A percentile compares a stretch with the other conserved stretches of the same genome.
Conservation (phyloP, 2,797 vertebrate genomes). For the Eulemur albifrons region DNA sequence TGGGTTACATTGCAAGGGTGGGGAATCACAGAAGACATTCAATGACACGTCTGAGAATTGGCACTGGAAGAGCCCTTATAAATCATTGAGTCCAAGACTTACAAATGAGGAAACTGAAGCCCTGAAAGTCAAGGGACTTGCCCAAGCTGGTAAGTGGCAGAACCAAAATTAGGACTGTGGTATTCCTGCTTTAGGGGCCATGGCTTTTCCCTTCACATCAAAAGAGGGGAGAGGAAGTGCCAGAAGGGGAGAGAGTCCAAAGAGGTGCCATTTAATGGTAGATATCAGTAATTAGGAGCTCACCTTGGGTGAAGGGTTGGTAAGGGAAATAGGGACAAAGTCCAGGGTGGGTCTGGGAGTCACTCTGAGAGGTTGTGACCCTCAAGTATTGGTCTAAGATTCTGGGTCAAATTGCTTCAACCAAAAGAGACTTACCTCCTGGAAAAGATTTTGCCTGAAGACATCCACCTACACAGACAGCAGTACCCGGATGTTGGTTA, state of each 20-base stretch:
- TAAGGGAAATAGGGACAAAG: neutral
- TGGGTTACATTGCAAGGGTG: neutral
- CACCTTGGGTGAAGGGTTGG: neutral
- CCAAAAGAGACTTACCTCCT: slow-evolving; percentile 73
- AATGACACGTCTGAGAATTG: neutral
- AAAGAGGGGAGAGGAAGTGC: neutral
- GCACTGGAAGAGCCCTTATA: neutral
- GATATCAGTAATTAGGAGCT: neutral
- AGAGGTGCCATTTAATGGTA: neutral
- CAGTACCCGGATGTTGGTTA: slow-evolving; percentile 73
- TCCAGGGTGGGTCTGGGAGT: neutral
- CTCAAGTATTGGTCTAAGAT: neutral
- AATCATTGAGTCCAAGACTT: neutral
- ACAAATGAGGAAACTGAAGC: slow-evolving; percentile 42
- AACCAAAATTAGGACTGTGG: neutral
- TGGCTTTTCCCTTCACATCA: neutral
- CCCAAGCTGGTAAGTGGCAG: neutral
- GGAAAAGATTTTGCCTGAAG: slow-evolving; percentile 80
- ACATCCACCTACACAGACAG: slow-evolving; percentile 77
- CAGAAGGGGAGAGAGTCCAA: neutral
- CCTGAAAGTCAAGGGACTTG: slow-evolving; percentile 48
- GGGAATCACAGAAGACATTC: slow-evolving; percentile 17
- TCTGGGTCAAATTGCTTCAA: neutral
- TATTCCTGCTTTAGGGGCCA: neutral
- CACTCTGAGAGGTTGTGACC: neutral